phyloP scores from a whole-genome alignment of 2,888 invertebrate genomes.

The Crepidodera aurea region DNA sequence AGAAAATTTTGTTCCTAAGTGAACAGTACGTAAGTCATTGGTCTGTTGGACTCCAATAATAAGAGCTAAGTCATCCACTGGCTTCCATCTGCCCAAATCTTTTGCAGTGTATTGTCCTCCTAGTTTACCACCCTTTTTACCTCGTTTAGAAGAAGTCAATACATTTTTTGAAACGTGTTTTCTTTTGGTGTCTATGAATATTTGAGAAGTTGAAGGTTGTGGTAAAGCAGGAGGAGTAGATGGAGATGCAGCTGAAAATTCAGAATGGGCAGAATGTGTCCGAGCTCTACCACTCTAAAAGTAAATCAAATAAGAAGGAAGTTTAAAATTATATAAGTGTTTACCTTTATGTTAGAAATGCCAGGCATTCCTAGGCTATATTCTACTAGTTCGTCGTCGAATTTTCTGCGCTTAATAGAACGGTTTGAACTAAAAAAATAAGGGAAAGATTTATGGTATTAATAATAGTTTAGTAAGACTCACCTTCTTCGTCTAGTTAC shows the following conservation, averaged over 20 bases:
- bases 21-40: conserved; percentile 82
- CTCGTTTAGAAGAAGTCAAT: conserved; percentile 59
- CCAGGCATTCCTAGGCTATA: conserved; percentile 79
- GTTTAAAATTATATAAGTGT: neutral
- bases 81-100: conserved; percentile 95
- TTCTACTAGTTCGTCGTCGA: conserved; percentile 97
- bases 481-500: conserved; percentile 58
- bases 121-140: conserved; percentile 69
- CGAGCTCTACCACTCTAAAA: conserved; percentile 58
- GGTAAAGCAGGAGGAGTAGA: conserved; percentile 52
- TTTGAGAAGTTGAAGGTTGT: conserved; percentile 52
- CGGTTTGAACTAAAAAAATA: conserved; percentile 82
- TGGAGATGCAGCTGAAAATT: conserved; percentile 52
- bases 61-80: conserved; percentile 93
- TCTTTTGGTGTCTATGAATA: conserved; percentile 55
- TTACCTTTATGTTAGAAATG: conserved; percentile 58
- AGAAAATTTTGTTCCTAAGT: conserved; percentile 93
- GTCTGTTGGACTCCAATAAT: conserved; percentile 90
- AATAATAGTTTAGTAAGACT: conserved; percentile 25
- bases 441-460: conserved; percentile 25
- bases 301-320: neutral
- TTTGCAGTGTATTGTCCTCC: conserved; percentile 77
- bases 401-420: conserved; percentile 93
- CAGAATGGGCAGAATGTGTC: conserved; percentile 60
- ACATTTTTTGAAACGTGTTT: conserved; percentile 61